phyloP scores from a whole-genome alignment of 2,888 invertebrate genomes.

The Folsomia candida region DNA sequence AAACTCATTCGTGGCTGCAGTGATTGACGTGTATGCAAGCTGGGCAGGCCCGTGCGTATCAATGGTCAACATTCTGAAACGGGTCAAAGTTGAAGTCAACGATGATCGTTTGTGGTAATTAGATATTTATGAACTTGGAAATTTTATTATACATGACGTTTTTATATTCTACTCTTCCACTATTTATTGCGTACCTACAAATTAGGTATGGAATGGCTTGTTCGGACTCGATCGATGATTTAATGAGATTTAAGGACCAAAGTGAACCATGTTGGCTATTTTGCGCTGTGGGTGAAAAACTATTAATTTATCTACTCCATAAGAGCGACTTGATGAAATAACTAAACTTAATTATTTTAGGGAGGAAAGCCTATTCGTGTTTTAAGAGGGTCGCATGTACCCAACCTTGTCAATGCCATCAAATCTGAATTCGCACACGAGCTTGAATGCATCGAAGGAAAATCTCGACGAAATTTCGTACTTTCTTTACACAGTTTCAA shows the following conservation, averaged over 20 bases:
- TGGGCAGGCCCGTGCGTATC: conserved; percentile 47
- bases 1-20: conserved; percentile 18
- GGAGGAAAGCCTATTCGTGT: conserved; percentile 49
- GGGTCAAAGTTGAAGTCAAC: conserved; percentile 45
- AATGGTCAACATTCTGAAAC: conserved; percentile 44
- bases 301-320: too few relatives aligned
- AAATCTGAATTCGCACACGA: conserved; percentile 45
- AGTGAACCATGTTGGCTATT: conserved; percentile 49
- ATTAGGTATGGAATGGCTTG: conserved; percentile 34
- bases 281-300: conserved; percentile 27
- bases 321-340: not conserved
- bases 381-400: conserved; percentile 41
- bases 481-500: not conserved
- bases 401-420: conserved; percentile 39
- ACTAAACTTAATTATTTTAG: conserved; percentile 23
- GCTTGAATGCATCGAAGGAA: conserved; percentile 43
- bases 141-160: conserved; percentile 4
- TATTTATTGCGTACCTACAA: too few relatives aligned
- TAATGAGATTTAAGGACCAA: conserved; percentile 45
- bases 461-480: conserved; percentile 32
- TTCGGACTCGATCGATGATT: conserved; percentile 42
- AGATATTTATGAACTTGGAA: not conserved
- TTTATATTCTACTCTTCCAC: conserved; percentile 2
- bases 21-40: conserved; percentile 46
- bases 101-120: conserved; percentile 43